Percentiles rank a stretch among this genome's conserved stretches.
phyloP scores from a whole-genome alignment of 2,797 vertebrate genomes.

The Todus mexicanus region DNA sequence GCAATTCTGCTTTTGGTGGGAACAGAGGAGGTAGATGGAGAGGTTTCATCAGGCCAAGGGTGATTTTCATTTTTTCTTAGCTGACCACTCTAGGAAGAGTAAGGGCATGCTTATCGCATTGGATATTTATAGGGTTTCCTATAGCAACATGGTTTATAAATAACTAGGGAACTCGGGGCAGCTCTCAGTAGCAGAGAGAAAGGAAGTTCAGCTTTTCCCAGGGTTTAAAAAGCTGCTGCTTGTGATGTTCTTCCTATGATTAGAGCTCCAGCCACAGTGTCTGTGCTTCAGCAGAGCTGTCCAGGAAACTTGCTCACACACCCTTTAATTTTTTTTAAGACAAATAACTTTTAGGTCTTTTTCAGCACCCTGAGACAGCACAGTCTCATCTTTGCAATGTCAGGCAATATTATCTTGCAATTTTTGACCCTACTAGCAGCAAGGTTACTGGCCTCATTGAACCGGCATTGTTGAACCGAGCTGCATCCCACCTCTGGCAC shows the following conservation, averaged over 20 bases:
- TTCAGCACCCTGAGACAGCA: background rate
- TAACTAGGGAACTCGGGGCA: background rate
- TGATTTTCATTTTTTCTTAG: slow-evolving; percentile 7
- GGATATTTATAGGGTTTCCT: slow-evolving; percentile 41
- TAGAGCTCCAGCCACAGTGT: background rate
- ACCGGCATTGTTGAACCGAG: background rate
- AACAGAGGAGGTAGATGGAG: background rate
- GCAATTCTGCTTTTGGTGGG: background rate
- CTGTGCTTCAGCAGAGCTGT: background rate
- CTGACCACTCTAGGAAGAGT: background rate
- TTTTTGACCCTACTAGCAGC: background rate
- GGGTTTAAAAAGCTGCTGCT: background rate
- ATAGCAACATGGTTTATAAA: slow-evolving; percentile 29
- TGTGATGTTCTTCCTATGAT: background rate
- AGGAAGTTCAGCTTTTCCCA: background rate
- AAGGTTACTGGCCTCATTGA: background rate
- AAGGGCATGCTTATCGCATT: background rate
- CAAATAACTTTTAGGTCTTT: background rate
- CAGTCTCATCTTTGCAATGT: background rate
- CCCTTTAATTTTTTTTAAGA: background rate
- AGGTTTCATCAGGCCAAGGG: background rate
- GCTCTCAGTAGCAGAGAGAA: background rate
- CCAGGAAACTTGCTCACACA: background rate
- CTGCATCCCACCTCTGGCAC: background rate
- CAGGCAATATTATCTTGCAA: background rate